Evolutionary conservation across 2,113 vertebrate genomes (phyloP).

Genomic region (Phrynocephalus versicolor): DNA sequence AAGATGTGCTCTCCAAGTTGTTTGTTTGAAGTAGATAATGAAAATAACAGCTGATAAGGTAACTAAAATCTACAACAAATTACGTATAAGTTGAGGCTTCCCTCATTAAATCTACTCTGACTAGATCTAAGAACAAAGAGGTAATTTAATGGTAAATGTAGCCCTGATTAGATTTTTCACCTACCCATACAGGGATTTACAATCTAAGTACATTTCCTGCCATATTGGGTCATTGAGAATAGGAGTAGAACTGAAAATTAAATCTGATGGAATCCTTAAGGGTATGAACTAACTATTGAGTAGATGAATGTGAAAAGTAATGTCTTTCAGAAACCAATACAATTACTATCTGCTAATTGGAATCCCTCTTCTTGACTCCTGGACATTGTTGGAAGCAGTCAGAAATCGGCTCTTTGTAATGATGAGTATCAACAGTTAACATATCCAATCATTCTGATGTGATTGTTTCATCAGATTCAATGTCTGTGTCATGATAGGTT

Average conservation of each 20-base stretch:
- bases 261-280: neutral
- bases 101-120: no score
- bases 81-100: no score
- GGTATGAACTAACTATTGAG: neutral
- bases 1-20: no score
- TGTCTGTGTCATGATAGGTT: neutral
- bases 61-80: no score
- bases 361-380: neutral
- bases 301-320: neutral
- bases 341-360: neutral
- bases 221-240: neutral
- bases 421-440: neutral
- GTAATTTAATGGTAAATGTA: no score
- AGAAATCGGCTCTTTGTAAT: neutral
- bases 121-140: no score
- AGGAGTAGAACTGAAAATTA: neutral
- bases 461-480: constrained; percentile 9
- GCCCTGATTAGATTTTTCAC: neutral
- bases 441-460: neutral
- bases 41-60: no score
- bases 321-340: neutral
- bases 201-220: neutral
- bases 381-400: neutral
- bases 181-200: neutral
- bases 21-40: no score